Evolutionary conservation across 2,113 vertebrate genomes (phyloP).

Genomic region (Boulengeromyrus knoepffleri): DNA sequence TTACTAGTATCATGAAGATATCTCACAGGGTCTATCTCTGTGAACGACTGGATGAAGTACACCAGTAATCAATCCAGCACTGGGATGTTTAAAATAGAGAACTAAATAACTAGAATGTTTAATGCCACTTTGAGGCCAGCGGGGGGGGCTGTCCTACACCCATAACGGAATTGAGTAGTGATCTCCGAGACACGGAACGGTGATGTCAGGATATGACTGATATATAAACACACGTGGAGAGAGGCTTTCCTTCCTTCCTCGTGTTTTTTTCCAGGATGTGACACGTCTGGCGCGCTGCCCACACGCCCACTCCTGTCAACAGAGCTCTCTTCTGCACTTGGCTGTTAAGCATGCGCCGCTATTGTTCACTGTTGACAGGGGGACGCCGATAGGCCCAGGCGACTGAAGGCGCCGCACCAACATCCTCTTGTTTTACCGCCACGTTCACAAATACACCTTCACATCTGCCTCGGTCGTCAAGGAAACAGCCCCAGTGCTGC

Average conservation of each 20-base stretch:
- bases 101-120: neutral
- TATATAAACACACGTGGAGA: neutral
- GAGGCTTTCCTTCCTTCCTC: slow-evolving; percentile 10
- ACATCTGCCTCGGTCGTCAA: slow-evolving; percentile 6
- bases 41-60: neutral
- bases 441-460: neutral
- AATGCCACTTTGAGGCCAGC: neutral
- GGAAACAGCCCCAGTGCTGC: neutral
- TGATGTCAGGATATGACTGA: neutral
- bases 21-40: neutral
- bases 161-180: neutral
- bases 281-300: neutral
- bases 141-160: neutral
- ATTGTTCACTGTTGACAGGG: neutral
- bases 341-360: neutral
- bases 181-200: neutral
- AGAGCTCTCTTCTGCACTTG: neutral
- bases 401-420: neutral
- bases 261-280: neutral
- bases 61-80: neutral
- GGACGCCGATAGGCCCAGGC: too few species aligned
- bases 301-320: neutral
- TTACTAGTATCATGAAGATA: neutral
- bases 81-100: neutral
- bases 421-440: neutral